phyloP scores from a whole-genome alignment of 2,797 vertebrate species.

The Acrossocheilus fasciatus region DNA sequence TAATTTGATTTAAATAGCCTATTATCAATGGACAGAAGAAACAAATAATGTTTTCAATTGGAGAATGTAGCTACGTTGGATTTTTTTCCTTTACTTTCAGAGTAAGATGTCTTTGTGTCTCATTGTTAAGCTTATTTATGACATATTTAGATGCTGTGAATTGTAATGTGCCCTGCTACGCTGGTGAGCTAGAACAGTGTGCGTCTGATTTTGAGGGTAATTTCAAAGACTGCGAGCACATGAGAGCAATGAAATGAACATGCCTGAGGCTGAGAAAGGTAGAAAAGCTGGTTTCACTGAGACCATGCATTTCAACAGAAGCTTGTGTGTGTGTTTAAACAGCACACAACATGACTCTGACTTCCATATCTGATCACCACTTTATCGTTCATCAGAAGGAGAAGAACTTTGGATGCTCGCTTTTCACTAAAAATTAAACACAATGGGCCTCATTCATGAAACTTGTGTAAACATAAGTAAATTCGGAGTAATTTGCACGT shows the following conservation, averaged over 20 bases:
- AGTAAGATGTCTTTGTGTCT: constrained; percentile 4
- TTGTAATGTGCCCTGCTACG: not conserved
- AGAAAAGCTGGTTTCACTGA: constrained; percentile 47
- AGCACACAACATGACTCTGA: not conserved
- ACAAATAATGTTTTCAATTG: not conserved
- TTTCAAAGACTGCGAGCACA: not conserved
- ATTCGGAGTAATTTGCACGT: too few species aligned
- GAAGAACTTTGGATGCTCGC: not conserved
- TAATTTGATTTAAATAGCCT: not conserved
- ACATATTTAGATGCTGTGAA: not conserved
- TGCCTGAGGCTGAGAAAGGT: not conserved
- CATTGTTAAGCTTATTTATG: not conserved
- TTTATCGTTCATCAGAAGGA: not conserved
- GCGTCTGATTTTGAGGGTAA: not conserved
- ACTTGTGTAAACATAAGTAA: too few species aligned
- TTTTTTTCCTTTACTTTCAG: not conserved
- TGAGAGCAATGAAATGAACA: constrained; percentile 9
- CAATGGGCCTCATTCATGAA: not conserved
- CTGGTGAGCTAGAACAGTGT: not conserved
- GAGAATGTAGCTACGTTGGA: not conserved
- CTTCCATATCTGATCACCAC: not conserved
- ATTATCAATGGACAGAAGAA: not conserved
- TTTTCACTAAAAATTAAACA: not conserved
- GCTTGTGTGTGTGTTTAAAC: not conserved
- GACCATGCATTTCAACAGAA: not conserved